Evolutionary conservation across 37 sponge, comb jelly and placozoan genomes (phyloP).

Genomic region (Amphimedon queenslandica): DNA sequence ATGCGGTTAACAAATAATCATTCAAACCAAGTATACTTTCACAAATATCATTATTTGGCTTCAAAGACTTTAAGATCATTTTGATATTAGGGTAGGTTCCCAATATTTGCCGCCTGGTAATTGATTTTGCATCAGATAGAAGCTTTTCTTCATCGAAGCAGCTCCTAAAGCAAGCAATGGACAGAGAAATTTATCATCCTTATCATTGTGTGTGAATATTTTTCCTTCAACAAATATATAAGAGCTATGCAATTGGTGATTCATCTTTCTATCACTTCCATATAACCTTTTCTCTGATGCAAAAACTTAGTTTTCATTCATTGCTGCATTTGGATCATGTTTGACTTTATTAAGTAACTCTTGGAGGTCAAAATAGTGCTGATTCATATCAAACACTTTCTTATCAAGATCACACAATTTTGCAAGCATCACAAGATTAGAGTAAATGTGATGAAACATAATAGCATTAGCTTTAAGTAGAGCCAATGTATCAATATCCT

Average conservation of each 20-base stretch:
- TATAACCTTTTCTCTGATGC: constrained; percentile 27
- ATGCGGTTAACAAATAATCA: constrained; percentile 20
- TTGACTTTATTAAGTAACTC: too few species aligned
- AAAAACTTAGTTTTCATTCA: constrained; percentile 15
- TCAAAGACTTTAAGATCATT: constrained; percentile 10
- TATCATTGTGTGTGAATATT: too few species aligned
- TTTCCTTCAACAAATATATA: too few species aligned
- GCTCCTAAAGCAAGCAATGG: too few species aligned
- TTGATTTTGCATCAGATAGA: constrained; percentile 20
- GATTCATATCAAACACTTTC: too few species aligned
- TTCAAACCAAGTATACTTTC: constrained; percentile 47
- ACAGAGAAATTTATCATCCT: too few species aligned
- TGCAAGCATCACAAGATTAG: too few species aligned
- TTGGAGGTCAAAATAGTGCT: too few species aligned
- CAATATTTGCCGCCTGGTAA: constrained; percentile 44
- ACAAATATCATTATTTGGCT: constrained; percentile 44
- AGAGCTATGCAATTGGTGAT: constrained; percentile 17
- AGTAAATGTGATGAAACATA: too few species aligned
- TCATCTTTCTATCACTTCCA: constrained; percentile 2
- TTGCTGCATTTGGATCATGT: neutral
- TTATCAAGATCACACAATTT: too few species aligned
- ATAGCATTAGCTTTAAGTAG: too few species aligned
- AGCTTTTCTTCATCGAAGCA: constrained; percentile 21
- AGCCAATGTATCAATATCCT: too few species aligned
- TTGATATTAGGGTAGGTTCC: constrained; percentile 32